phyloP scores from a whole-genome alignment of 2,797 vertebrate species.

The Mormyrus hasselquistii region DNA sequence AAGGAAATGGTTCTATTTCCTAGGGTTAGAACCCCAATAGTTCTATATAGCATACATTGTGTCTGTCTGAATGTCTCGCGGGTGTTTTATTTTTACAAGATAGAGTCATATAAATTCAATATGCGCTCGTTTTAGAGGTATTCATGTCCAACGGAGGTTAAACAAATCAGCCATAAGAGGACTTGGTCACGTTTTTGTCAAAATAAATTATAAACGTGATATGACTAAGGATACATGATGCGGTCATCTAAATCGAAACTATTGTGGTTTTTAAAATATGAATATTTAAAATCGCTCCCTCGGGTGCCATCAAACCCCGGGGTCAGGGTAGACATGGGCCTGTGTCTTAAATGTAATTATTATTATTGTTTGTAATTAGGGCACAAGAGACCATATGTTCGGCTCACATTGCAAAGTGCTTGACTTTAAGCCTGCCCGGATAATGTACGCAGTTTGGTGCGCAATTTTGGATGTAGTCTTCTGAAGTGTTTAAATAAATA shows the following conservation, averaged over 20 bases:
- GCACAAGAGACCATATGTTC: background rate
- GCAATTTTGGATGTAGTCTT: background rate
- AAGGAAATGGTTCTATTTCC: no score
- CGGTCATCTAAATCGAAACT: background rate
- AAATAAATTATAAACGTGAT: background rate
- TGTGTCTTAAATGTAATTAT: background rate
- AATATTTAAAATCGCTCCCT: background rate
- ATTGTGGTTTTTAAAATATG: background rate
- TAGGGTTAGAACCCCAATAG: no score
- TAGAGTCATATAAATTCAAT: background rate
- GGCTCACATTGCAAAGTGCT: background rate
- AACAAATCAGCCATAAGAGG: background rate
- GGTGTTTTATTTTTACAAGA: background rate
- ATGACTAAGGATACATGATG: background rate
- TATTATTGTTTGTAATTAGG: background rate
- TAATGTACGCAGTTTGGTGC: background rate
- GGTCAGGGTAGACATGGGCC: background rate
- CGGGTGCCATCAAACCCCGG: background rate
- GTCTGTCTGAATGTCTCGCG: background rate
- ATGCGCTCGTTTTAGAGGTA: background rate
- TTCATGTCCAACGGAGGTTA: background rate
- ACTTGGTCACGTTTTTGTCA: background rate
- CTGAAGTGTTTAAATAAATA: background rate
- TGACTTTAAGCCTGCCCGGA: background rate
- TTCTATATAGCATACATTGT: background rate